These are phyloP conservation scores for Cassiopea xamachana DNA, from an alignment of 30 jellyfish, hydroid and myxozoan species.

Conservation along the genomic window DNA sequence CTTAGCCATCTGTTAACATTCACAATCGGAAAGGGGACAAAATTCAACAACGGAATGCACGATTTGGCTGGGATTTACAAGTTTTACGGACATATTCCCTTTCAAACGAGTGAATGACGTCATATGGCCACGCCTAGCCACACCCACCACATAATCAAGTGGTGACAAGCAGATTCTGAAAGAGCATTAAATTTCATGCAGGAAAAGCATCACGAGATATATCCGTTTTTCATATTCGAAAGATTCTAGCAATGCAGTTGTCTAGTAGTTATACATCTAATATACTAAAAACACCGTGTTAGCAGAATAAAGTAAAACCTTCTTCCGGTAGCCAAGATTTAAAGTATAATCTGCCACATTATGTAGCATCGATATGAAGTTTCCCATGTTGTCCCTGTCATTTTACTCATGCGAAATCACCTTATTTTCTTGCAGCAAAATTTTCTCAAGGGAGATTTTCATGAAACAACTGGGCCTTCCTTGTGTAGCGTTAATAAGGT, in stretches of 20 bases:
- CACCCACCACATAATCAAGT: constrained; percentile 27
- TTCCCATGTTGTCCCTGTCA: no score
- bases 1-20: constrained; percentile 16
- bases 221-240: constrained; percentile 54
- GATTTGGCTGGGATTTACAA: constrained; percentile 18
- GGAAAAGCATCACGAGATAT: constrained; percentile 37
- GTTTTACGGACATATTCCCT: constrained; percentile 7
- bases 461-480: no score
- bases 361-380: no score
- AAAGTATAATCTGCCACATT: no score
- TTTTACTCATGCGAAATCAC: no score
- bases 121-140: background rate
- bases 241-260: constrained; percentile 53
- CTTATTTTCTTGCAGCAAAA: no score
- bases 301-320: no score
- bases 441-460: no score
- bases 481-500: no score
- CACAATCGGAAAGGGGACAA: constrained; percentile 24
- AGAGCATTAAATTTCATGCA: constrained; percentile 61
- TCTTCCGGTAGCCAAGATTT: no score
- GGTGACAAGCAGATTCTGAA: constrained; percentile 61
- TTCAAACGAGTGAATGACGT: constrained; percentile 54
- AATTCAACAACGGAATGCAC: constrained; percentile 7
- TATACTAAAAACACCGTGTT: no score
- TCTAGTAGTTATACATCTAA: background rate